These are phyloP conservation scores for Amorpha juglandis DNA, from an alignment of 2,888 invertebrate species.

Conservation along the genomic window DNA sequence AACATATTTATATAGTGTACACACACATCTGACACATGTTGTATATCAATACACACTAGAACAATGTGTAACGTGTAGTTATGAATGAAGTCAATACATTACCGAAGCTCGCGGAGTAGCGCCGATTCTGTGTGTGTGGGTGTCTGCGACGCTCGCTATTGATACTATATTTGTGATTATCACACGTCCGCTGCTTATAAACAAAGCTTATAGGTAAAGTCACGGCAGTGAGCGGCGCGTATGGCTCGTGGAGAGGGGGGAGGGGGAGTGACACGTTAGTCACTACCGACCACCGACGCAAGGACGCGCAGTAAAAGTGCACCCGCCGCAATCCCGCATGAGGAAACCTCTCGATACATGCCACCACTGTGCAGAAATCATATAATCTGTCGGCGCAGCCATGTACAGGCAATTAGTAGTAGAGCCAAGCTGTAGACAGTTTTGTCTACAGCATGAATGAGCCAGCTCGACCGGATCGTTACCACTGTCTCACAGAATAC, in stretches of 20 bases:
- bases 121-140: background rate
- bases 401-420: background rate
- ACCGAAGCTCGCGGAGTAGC: background rate
- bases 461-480: too few relatives aligned
- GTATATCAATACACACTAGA: background rate
- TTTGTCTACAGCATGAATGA: too few relatives aligned
- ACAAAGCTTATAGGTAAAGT: conserved; percentile 10
- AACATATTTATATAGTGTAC: background rate
- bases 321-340: conserved; percentile 1
- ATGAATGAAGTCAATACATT: conserved; percentile 6
- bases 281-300: conserved; percentile 7
- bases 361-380: background rate
- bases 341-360: background rate
- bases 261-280: conserved; percentile 27
- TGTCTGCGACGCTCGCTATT: conserved; percentile 10
- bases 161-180: conserved; percentile 5
- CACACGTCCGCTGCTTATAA: conserved; percentile 9
- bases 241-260: background rate
- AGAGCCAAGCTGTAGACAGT: too few relatives aligned
- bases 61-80: background rate
- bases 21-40: background rate
- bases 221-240: background rate
- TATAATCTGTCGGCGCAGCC: background rate
- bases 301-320: conserved; percentile 35
- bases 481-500: too few relatives aligned